Conservation (phyloP, 2,113 vertebrate species). For the Oceanites oceanicus region DNA sequence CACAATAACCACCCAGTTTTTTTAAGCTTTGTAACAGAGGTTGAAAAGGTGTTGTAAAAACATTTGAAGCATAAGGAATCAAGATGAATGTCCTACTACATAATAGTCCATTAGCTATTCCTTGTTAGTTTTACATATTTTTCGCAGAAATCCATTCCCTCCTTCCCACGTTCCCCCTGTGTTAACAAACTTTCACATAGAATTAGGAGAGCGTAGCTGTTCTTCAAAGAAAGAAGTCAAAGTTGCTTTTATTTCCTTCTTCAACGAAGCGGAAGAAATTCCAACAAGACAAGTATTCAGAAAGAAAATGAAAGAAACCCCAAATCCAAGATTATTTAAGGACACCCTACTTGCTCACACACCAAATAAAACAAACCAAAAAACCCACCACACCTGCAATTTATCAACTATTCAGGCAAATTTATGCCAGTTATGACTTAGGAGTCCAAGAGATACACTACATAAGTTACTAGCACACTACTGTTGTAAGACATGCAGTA, state of each 20-base stretch:
- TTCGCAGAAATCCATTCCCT: background rate
- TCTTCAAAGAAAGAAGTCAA: background rate
- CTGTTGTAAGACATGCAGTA: background rate
- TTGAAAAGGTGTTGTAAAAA: background rate
- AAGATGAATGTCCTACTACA: background rate
- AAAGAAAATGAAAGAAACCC: background rate
- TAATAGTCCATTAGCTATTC: background rate
- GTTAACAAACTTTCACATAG: background rate
- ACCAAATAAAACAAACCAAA: background rate
- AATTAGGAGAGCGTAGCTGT: background rate
- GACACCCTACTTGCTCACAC: background rate
- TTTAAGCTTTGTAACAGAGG: background rate
- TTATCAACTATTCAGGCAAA: background rate
- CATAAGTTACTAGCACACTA: background rate
- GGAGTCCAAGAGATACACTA: background rate
- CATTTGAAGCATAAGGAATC: background rate
- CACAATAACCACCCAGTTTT: background rate
- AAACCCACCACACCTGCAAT: rapidly evolving
- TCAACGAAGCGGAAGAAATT: background rate
- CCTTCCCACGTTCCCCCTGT: background rate
- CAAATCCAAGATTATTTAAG: background rate
- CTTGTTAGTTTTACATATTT: background rate
- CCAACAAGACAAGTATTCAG: background rate
- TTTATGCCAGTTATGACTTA: background rate
- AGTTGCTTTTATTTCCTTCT: background rate